These are phyloP conservation scores for Pilophorus perplexus DNA, from an alignment of 2,888 invertebrate species.

Conservation along the genomic window DNA sequence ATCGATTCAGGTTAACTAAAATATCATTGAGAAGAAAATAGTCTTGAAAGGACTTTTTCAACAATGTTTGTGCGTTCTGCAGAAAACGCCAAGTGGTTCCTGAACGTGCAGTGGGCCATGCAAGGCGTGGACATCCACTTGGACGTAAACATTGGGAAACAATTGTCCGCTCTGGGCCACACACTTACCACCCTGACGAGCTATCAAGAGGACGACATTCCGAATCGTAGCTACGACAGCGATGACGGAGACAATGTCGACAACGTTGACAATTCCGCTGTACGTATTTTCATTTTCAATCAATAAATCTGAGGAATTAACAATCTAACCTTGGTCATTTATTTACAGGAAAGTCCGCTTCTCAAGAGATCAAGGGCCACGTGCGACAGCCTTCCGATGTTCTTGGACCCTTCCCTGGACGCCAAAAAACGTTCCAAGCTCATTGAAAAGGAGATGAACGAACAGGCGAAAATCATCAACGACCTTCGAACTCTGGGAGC, in stretches of 20 bases:
- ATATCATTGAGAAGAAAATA: too few species aligned
- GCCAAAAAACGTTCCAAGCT: conserved; percentile 84
- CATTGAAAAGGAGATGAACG: conserved; percentile 96
- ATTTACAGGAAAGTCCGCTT: conserved; percentile 64
- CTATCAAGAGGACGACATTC: conserved; percentile 76
- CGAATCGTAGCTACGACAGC: conserved; percentile 69
- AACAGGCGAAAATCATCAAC: conserved; percentile 92
- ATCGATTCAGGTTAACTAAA: conserved; percentile 62
- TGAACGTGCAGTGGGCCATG: conserved; percentile 99
- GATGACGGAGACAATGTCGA: conserved; percentile 65
- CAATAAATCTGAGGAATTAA: too few species aligned
- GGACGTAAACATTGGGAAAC: conserved; percentile 94
- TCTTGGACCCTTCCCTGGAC: conserved; percentile 76
- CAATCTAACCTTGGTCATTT: neutral
- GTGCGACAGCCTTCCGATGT: conserved; percentile 72
- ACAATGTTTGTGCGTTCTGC: conserved; percentile 46
- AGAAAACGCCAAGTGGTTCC: conserved; percentile 96
- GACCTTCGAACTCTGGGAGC: conserved; percentile 86
- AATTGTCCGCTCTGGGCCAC: conserved; percentile 88
- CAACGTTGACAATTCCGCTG: conserved; percentile 49
- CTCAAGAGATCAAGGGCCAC: conserved; percentile 63
- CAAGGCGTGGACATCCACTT: conserved; percentile 96
- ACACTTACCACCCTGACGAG: conserved; percentile 94
- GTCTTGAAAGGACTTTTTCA: neutral
- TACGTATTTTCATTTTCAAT: conserved; percentile 30